phyloP scores from a whole-genome alignment of 2,797 vertebrate species.

The Scleropages formosus region DNA sequence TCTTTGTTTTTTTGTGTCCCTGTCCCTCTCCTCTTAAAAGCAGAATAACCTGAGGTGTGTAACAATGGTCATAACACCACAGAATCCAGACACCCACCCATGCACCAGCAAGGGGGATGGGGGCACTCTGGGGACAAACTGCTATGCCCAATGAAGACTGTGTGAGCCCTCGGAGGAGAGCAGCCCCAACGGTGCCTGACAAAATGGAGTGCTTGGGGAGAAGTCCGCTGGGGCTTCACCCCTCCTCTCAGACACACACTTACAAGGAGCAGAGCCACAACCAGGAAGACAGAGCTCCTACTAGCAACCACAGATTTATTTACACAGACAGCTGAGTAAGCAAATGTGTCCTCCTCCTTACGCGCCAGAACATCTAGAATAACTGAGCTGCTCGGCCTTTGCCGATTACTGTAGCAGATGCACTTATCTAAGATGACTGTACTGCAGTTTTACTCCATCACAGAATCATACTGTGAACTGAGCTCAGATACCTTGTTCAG shows the following conservation, averaged over 20 bases:
- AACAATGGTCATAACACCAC: constrained; percentile 1
- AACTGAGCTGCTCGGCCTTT: too few species aligned
- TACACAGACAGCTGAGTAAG: neutral
- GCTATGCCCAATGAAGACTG: neutral
- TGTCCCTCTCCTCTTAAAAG: constrained; percentile 45
- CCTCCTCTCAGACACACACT: constrained; percentile 30
- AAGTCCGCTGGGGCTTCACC: constrained; percentile 13
- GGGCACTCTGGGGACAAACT: too few species aligned
- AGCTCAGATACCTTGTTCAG: too few species aligned
- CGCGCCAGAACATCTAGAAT: too few species aligned
- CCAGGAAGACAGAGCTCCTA: constrained; percentile 38
- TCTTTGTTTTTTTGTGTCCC: neutral
- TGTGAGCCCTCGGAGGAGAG: neutral
- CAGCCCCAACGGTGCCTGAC: constrained; percentile 33
- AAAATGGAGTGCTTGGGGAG: constrained; percentile 69
- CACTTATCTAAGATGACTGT: too few species aligned
- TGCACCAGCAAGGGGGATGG: neutral
- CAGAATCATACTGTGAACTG: too few species aligned
- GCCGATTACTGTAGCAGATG: too few species aligned
- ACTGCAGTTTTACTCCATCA: too few species aligned
- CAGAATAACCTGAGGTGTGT: constrained; percentile 72
- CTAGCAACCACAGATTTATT: neutral
- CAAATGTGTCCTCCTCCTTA: neutral
- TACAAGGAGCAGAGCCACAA: constrained; percentile 27
- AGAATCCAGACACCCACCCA: constrained; percentile 26